Conservation (phyloP, 2,888 invertebrate species). For the Schizotus pectinicornis region DNA sequence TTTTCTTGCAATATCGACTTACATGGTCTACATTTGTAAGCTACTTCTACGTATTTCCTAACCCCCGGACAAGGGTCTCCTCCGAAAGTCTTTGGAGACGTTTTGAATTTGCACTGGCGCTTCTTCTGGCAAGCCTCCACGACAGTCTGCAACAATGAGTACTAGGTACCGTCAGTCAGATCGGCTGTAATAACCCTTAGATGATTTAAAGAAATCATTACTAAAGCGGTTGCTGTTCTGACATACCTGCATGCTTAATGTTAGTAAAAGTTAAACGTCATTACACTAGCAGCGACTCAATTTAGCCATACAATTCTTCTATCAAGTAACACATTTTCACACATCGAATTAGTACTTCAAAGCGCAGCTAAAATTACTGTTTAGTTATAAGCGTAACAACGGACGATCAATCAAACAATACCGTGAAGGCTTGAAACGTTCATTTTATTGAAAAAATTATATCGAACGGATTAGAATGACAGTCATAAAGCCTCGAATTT, state of each 20-base stretch:
- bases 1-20: constrained; percentile 60
- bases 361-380: constrained; percentile 12
- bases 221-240: constrained; percentile 16
- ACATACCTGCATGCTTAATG: constrained; percentile 32
- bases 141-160: constrained; percentile 91
- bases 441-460: neutral
- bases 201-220: constrained; percentile 22
- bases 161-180: constrained; percentile 68
- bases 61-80: constrained; percentile 92
- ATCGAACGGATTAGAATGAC: neutral
- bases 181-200: constrained; percentile 53
- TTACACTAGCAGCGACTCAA: neutral
- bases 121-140: constrained; percentile 94
- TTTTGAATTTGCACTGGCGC: constrained; percentile 88
- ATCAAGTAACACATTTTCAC: too few species aligned
- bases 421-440: constrained; percentile 7
- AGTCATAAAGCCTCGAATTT: neutral
- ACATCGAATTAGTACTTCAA: neutral
- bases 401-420: neutral
- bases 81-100: constrained; percentile 86
- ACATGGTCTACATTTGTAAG: constrained; percentile 97
- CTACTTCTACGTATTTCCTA: constrained; percentile 92
- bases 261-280: constrained; percentile 20
- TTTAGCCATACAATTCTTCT: too few species aligned
- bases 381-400: constrained; percentile 5